These are phyloP conservation scores for Malurus alboscapulatus DNA, from an alignment of 2,113 vertebrate genomes.

Conservation along the genomic window DNA sequence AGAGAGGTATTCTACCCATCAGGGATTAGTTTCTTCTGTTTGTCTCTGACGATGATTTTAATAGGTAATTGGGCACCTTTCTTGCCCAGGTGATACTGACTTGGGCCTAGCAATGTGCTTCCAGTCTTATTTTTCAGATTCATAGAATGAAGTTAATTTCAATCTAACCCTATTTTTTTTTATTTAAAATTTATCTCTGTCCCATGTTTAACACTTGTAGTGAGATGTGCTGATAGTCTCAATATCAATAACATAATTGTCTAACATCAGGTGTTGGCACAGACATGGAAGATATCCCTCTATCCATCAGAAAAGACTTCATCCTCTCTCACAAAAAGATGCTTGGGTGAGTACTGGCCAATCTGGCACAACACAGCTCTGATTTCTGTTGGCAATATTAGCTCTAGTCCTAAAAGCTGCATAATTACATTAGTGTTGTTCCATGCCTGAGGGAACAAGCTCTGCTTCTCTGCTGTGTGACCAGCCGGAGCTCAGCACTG, in stretches of 20 bases:
- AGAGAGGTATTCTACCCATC: neutral
- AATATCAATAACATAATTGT: neutral
- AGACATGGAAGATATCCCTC: neutral
- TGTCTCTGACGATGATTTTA: neutral
- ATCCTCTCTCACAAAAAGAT: neutral
- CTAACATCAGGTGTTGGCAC: neutral
- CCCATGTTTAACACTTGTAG: neutral
- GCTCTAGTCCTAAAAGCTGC: slow-evolving; percentile 23
- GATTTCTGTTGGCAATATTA: slow-evolving; percentile 41
- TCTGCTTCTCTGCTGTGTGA: neutral
- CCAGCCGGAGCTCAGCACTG: accelerated
- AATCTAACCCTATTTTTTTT: neutral
- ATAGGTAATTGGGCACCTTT: neutral
- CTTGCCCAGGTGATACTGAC: neutral
- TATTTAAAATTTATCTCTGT: neutral
- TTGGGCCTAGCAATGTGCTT: neutral
- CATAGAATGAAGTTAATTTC: neutral
- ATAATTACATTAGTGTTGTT: slow-evolving; percentile 19
- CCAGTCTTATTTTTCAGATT: neutral
- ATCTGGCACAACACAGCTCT: neutral
- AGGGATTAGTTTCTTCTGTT: neutral
- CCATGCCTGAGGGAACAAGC: slow-evolving; percentile 31
- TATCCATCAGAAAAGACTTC: neutral
- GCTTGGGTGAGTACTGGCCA: neutral
- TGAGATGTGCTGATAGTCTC: neutral